Conservation (phyloP, 2,113 vertebrate genomes). For the Microcebus lehilahytsara region DNA sequence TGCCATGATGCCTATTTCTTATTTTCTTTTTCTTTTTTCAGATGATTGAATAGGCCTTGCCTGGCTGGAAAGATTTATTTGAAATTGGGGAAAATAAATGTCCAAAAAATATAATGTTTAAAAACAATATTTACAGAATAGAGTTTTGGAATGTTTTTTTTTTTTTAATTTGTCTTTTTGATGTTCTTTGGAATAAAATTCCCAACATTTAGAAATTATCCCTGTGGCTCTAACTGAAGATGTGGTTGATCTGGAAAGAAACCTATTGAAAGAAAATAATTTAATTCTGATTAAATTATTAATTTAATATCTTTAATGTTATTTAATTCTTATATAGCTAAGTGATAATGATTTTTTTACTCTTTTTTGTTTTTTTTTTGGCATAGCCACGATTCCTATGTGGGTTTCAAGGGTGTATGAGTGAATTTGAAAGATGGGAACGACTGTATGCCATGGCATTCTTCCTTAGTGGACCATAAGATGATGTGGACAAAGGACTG, state of each 20-base stretch:
- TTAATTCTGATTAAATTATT: neutral
- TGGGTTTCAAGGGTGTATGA: neutral
- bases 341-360: conserved; percentile 8
- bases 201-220: neutral
- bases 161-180: neutral
- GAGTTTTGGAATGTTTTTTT: neutral
- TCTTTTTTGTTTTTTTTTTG: neutral
- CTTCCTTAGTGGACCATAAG: neutral
- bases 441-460: accelerated
- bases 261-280: neutral
- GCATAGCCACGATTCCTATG: neutral
- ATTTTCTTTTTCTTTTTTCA: neutral
- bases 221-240: neutral
- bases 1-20: accelerated
- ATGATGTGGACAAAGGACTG: neutral
- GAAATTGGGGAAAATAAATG: neutral
- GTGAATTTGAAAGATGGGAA: neutral
- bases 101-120: neutral
- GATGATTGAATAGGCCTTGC: neutral
- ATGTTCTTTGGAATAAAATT: neutral
- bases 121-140: neutral
- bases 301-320: neutral
- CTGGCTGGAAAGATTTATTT: neutral
- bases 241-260: neutral
- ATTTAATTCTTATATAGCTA: neutral